Evolutionary conservation across 2,113 vertebrate species (phyloP).

Genomic region (Oncorhynchus kisutch): DNA sequence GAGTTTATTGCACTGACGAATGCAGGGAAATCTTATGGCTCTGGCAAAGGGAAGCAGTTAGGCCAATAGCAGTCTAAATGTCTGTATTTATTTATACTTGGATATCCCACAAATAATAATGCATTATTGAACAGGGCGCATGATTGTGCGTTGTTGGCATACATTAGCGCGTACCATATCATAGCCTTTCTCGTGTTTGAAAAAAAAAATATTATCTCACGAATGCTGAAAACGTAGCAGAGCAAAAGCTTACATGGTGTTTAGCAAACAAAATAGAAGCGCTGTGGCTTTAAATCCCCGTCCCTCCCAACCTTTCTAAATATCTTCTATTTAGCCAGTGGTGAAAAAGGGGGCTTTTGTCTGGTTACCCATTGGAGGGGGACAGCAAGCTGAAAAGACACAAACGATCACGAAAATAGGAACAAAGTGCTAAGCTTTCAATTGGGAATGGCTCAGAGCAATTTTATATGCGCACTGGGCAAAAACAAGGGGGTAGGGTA

Average conservation of each 20-base stretch:
- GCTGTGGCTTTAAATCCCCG: conserved; percentile 84
- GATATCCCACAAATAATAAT: background rate
- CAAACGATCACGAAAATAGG: conserved; percentile 78
- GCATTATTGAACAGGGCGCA: background rate
- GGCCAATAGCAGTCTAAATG: background rate
- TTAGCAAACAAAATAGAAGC: conserved; percentile 76
- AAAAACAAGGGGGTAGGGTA: conserved; percentile 58
- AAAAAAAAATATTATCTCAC: conserved; percentile 20
- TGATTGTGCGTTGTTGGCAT: conserved; percentile 1
- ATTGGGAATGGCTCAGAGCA: conserved; percentile 74
- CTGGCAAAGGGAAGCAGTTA: conserved; percentile 53
- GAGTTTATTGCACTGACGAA: conserved; percentile 74
- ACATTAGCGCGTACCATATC: background rate
- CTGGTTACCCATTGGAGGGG: conserved; percentile 79
- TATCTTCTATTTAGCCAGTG: conserved; percentile 88
- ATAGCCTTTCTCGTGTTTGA: conserved; percentile 21
- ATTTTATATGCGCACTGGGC: conserved; percentile 74
- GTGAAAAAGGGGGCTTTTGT: conserved; percentile 93
- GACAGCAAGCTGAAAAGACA: conserved; percentile 80
- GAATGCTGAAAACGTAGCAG: conserved; percentile 24
- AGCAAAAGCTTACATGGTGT: conserved; percentile 55
- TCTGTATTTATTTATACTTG: background rate
- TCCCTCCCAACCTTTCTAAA: conserved; percentile 86
- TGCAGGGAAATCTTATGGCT: conserved; percentile 72
- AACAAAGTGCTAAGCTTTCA: conserved; percentile 86